Base-by-base conservation (phyloP, 2,113 vertebrate genomes). In the Sinocyclocheilus anshuiensis region DNA sequence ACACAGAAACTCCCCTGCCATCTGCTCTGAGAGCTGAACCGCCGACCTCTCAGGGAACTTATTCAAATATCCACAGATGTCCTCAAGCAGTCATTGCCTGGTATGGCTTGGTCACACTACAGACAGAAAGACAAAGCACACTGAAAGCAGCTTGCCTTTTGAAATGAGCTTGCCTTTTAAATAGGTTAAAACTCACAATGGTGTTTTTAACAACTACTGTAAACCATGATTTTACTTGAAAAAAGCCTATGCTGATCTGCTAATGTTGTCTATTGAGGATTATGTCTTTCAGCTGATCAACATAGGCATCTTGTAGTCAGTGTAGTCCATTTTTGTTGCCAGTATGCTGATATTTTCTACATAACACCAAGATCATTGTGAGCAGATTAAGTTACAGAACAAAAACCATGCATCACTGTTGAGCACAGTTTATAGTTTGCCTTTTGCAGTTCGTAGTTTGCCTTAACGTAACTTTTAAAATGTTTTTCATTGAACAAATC, bases 1-100 rank as follows among this genome's bases (percentile, higher is more conserved):
- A 89, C 86, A 92, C 83, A 74, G 53, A 87, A 86, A 88, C 85
- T 90, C 89, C 87, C 88, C 77, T 85, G 89, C 93, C 91, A 93
- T 92, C 92, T 93, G 92, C 90, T 87, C 79, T 11, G 86, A 81
- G 81, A 71, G 59, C 26, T 83, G 65, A 83, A 89, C 86, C 69
- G 80, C 79, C 83, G 16, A 89, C 91, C 86, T 82, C 84, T 63
- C 69, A 65, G 67, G 81, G 36, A 87, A 89, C 90, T 88, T 77
- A 92, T 91, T 91, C 81, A 89, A 85, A 90, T 90, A 67, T 72
- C 42, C 88, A 83, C 90, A 90, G 83, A 90, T 89, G 89, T 86
- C 89, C 86, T 36, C 59, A 65, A 77, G 71, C 77, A 87, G 84
- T 67, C 65, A 77, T 65, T 74, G 83, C 72, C 29, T 29, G 6